Base-by-base conservation (phyloP, 2,113 vertebrate species). In the Podiceps cristatus region DNA sequence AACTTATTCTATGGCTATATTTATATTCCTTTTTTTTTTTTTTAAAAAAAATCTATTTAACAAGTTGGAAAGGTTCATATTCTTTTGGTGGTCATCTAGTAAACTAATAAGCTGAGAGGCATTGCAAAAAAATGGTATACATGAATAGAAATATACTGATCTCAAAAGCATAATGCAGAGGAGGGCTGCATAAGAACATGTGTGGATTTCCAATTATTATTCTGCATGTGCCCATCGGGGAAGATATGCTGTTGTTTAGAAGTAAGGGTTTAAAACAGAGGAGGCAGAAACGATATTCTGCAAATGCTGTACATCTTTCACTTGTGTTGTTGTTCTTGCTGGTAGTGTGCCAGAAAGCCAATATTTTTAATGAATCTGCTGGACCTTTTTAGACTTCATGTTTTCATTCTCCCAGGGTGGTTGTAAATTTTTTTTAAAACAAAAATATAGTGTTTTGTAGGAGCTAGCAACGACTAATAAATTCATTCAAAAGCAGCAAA, bases 341-440 rank as follows among this genome's bases (percentile, higher is more conserved):
- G 63, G 40, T 64, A 58, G 27, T 64, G 10, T 76, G 56, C 40
- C 49, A 86, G 78, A 90, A 94, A 95, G 18, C 13, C 16, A 73
- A 8, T 91, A 81, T 85, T 87, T 96, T 83, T 95, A 72, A 83
- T 62, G 44, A 97, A 22, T 25, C 29, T 62, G n/a, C 27, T 78
- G 18, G 45, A 64, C n/a, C 3, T 84, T 79, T 79, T 79, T 35
- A 59, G 44, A 45, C 37, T 60, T 72, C 33, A 69, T 2, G 5
- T 78, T 66, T 81, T 85, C 6, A 11, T 90, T 91, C 53, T 86
- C 10, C 71, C 28, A 53, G 17, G 13, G 10, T 67, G 74, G 37
- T 18, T 88, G 72, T 53, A 37, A 62, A 50, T 33, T 67, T 63
- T 92, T 81, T 81, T 33, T 5, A 72, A 94, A 95, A 19, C 29